phyloP scores from a whole-genome alignment of 2,888 invertebrate species.

The Steromphala cineraria region DNA sequence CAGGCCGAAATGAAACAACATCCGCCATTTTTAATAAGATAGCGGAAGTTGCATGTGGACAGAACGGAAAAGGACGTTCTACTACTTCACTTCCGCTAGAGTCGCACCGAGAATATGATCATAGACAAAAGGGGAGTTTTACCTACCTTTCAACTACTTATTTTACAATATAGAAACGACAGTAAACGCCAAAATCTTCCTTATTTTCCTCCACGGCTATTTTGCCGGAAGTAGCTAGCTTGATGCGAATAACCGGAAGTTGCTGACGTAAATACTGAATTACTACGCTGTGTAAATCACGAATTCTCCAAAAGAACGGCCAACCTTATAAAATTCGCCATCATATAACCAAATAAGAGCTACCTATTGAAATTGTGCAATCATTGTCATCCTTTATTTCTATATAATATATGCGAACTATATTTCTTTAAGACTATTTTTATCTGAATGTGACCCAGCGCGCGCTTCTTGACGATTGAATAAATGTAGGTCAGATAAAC shows the following conservation, averaged over 20 bases:
- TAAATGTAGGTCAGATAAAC: background rate
- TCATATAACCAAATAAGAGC: no score
- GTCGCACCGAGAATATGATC: background rate
- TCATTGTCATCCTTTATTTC: no score
- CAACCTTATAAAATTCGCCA: no score
- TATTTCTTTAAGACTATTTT: background rate
- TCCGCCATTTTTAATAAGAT: constrained; percentile 27
- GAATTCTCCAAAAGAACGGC: no score
- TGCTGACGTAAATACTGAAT: constrained; percentile 31
- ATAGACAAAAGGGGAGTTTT: background rate
- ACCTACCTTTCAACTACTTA: background rate
- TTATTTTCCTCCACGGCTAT: constrained; percentile 14
- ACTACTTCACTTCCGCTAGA: constrained; percentile 39
- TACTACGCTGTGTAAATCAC: constrained; percentile 21
- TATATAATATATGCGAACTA: background rate
- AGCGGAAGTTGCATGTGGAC: constrained; percentile 54
- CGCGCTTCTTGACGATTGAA: background rate
- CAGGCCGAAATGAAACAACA: background rate
- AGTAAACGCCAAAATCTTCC: background rate
- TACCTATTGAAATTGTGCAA: no score
- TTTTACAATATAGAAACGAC: background rate
- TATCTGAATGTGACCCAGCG: constrained; percentile 4
- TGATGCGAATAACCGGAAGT: constrained; percentile 38
- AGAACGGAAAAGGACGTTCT: constrained; percentile 44
- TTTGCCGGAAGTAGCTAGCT: constrained; percentile 38